These are phyloP conservation scores for Catonia carolina DNA, from an alignment of 2,888 invertebrate genomes.

Conservation along the genomic window DNA sequence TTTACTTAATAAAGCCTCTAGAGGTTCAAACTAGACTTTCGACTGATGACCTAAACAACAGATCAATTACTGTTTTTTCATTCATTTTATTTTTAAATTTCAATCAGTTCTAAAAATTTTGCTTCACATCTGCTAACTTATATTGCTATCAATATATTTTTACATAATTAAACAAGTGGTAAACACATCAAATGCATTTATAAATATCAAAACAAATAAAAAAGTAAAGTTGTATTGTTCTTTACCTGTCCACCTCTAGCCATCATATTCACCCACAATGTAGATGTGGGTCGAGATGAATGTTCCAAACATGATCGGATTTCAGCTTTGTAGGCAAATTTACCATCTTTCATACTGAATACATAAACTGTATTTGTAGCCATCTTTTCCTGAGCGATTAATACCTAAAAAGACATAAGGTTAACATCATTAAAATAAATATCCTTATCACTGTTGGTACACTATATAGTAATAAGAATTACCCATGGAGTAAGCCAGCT, in stretches of 20 bases:
- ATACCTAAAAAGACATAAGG: slow-evolving; percentile 46
- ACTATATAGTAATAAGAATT: background rate
- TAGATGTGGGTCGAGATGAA: slow-evolving; percentile 83
- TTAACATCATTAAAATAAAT: background rate
- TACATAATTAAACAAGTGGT: too few relatives aligned
- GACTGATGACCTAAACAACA: too few relatives aligned
- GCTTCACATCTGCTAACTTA: too few relatives aligned
- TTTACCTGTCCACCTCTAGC: slow-evolving; percentile 82
- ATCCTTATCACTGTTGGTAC: background rate
- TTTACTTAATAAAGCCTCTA: too few relatives aligned
- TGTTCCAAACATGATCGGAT: slow-evolving; percentile 92
- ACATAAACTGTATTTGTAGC: slow-evolving; percentile 99
- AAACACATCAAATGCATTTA: too few relatives aligned
- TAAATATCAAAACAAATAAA: too few relatives aligned
- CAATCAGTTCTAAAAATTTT: too few relatives aligned
- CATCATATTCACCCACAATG: slow-evolving; percentile 99
- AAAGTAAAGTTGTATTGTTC: too few relatives aligned
- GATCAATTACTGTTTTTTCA: too few relatives aligned
- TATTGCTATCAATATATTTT: too few relatives aligned
- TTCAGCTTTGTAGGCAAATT: slow-evolving; percentile 98
- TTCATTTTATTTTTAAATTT: too few relatives aligned
- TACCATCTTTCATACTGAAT: slow-evolving; percentile 99
- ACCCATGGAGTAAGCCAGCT: background rate
- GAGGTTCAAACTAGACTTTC: too few relatives aligned
- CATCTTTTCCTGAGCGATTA: slow-evolving; percentile 99